Percentiles rank a stretch among this genome's conserved stretches.
These are phyloP conservation scores for Danio choprae DNA, from an alignment of 2,797 vertebrate genomes.

Conservation along the genomic window DNA sequence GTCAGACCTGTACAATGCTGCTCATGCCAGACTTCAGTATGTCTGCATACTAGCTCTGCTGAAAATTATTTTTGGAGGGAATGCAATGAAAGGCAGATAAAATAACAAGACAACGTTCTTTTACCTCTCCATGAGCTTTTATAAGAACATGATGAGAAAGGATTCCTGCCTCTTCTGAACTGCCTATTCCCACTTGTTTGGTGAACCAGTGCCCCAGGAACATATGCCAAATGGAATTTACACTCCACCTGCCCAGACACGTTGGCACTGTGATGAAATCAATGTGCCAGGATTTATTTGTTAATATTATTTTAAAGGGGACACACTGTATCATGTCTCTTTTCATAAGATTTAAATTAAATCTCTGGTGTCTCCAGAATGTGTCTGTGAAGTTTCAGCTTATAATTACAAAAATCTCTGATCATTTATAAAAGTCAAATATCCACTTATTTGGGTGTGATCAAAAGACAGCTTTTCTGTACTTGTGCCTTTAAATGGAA, in stretches of 20 bases:
- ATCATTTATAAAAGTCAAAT: too few species aligned
- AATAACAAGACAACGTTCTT: not conserved
- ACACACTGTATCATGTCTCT: too few species aligned
- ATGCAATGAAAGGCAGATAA: not conserved
- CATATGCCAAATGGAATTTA: constrained; percentile 75
- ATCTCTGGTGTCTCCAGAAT: too few species aligned
- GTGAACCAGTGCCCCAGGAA: constrained; percentile 66
- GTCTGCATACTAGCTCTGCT: not conserved
- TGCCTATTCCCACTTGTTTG: constrained; percentile 65
- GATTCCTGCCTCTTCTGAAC: constrained; percentile 28
- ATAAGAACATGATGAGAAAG: constrained; percentile 5
- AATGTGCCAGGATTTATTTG: constrained; percentile 31
- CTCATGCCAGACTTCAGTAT: not conserved
- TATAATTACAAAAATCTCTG: too few species aligned
- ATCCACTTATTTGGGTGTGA: too few species aligned
- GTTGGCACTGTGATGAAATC: constrained; percentile 54
- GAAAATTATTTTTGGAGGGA: not conserved
- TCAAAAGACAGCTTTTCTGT: too few species aligned
- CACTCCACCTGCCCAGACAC: constrained; percentile 73
- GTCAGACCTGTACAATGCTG: not conserved
- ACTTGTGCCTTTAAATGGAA: too few species aligned
- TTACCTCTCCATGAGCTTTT: not conserved
- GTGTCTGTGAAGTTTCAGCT: too few species aligned
- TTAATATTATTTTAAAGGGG: too few species aligned
- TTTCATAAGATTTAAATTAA: too few species aligned